Evolutionary conservation across 2,113 vertebrate genomes (phyloP).

Genomic region (Jaculus jaculus): DNA sequence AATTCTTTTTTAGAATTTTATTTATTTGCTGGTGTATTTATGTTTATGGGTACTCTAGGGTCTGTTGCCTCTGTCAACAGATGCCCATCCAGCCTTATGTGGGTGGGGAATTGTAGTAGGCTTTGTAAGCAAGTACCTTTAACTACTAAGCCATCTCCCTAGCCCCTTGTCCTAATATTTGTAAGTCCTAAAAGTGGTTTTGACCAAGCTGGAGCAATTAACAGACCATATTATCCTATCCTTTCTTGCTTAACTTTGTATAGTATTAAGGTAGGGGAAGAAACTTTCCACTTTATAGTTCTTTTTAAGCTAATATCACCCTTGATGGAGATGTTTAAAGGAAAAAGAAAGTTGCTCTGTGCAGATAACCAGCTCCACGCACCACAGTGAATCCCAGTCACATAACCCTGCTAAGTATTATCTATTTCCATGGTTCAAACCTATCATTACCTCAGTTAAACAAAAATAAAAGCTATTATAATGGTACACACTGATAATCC

Average conservation of each 20-base stretch:
- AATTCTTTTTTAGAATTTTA: no score
- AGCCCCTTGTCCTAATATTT: background rate
- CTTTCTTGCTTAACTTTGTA: background rate
- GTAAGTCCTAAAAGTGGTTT: background rate
- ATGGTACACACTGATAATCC: background rate
- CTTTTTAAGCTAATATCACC: background rate
- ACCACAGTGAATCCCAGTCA: background rate
- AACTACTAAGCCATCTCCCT: no score
- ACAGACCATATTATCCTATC: background rate
- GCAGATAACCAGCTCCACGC: background rate
- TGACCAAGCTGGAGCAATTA: background rate
- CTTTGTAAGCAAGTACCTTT: no score
- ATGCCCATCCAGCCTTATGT: no score
- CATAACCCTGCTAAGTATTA: background rate
- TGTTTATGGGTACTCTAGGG: no score
- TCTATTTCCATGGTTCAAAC: background rate
- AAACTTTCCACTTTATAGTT: rapidly evolving
- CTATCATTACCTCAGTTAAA: background rate
- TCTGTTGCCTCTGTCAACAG: no score
- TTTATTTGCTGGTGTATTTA: no score
- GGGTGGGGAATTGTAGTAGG: no score
- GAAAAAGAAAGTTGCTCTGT: background rate
- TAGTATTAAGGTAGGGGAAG: no score
- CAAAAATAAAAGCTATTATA: background rate
- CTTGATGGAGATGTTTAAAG: background rate